Conservation (phyloP, 1,140 invertebrate genomes). For the Pseudomyrmex pallidus region DNA sequence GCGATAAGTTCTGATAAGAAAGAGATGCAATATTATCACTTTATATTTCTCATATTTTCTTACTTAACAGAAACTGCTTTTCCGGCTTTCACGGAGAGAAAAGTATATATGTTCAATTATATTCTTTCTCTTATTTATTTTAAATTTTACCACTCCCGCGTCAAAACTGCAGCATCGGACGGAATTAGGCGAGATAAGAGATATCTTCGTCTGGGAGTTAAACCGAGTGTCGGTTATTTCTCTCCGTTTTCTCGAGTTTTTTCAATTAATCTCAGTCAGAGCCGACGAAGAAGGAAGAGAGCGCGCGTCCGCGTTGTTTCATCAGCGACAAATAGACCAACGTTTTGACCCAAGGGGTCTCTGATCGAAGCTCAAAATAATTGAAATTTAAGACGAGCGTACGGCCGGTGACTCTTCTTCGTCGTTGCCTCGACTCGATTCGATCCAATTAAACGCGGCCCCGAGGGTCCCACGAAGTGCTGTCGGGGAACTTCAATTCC, state of each 20-base stretch:
- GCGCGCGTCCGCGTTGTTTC: constrained; percentile 56
- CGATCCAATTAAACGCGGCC: constrained; percentile 77
- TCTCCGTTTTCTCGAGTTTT: constrained; percentile 15
- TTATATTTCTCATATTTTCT: background rate
- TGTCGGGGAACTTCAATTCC: constrained; percentile 61
- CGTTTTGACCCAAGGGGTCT: constrained; percentile 63
- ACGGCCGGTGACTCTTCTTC: constrained; percentile 55
- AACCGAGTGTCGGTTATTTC: background rate
- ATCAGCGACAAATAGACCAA: constrained; percentile 69
- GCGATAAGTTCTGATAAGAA: too few species aligned
- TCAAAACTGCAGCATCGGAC: background rate
- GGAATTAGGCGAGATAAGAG: constrained; percentile 5
- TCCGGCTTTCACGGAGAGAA: background rate
- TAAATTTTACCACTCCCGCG: background rate
- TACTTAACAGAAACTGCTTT: constrained; percentile 3
- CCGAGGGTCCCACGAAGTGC: constrained; percentile 50
- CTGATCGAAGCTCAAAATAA: constrained; percentile 70
- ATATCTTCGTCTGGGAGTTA: background rate
- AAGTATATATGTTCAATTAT: background rate
- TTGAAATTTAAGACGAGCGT: constrained; percentile 77
- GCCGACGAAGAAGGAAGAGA: constrained; percentile 19
- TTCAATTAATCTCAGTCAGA: constrained; percentile 70
- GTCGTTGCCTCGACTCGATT: constrained; percentile 70
- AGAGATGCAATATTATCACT: background rate
- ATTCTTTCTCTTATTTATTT: background rate